These are phyloP conservation scores for Sphecodes monilicornis DNA, from an alignment of 2,888 invertebrate species.

Conservation along the genomic window DNA sequence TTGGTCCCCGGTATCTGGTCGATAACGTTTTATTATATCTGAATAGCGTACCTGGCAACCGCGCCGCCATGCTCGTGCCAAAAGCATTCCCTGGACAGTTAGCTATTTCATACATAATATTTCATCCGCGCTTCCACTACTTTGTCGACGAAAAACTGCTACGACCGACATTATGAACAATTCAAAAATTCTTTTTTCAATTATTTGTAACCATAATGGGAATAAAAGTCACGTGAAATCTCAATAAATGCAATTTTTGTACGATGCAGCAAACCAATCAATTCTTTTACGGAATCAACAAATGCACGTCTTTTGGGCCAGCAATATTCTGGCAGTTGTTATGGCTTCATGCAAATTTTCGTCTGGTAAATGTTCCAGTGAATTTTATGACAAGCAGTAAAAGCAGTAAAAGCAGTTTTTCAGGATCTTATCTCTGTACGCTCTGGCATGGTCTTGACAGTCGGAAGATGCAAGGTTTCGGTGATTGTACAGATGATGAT, in stretches of 20 bases:
- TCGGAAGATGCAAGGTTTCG: neutral
- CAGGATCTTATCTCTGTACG: neutral
- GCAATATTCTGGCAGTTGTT: neutral
- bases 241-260: neutral
- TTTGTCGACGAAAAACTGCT: neutral
- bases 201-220: too few relatives aligned
- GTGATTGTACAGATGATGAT: neutral
- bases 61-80: constrained; percentile 16
- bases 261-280: neutral
- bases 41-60: constrained; percentile 47
- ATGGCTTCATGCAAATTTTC: neutral
- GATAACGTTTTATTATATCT: constrained; percentile 53
- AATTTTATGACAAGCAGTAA: neutral
- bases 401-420: too few relatives aligned
- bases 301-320: neutral
- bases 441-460: too few relatives aligned
- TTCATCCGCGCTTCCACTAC: neutral
- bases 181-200: neutral
- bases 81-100: constrained; percentile 21
- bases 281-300: too few relatives aligned
- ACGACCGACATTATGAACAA: neutral
- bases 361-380: neutral
- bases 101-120: neutral
- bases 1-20: constrained; percentile 34
- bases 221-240: neutral